Conservation (phyloP, 2,113 vertebrate genomes). For the Pollimyrus isidori region DNA sequence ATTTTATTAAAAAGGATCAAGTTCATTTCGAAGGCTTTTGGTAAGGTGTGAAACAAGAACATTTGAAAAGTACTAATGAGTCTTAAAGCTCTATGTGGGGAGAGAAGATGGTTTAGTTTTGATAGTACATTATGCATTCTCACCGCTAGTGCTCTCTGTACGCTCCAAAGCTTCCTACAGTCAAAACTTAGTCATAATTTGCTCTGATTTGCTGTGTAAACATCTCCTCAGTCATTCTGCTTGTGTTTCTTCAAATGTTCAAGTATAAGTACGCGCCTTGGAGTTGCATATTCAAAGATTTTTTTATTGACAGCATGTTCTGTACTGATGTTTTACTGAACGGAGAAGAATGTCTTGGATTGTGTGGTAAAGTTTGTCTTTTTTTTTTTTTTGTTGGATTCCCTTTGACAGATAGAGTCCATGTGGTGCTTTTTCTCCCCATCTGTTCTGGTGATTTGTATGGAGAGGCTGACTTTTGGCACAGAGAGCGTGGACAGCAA, state of each 20-base stretch:
- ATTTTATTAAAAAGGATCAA: background rate
- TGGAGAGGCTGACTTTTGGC: background rate
- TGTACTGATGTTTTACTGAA: background rate
- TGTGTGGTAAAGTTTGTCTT: background rate
- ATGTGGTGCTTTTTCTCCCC: background rate
- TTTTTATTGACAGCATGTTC: background rate
- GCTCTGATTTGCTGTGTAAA: background rate
- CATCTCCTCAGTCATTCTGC: background rate
- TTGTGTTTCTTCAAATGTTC: background rate
- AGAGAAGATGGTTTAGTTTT: background rate
- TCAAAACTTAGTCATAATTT: background rate
- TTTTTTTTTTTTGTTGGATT: constrained; percentile 14
- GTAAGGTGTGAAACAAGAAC: background rate
- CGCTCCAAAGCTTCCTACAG: background rate
- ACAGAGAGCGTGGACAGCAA: background rate
- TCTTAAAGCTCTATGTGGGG: background rate
- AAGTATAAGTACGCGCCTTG: background rate
- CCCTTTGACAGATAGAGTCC: background rate
- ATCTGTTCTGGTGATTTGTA: constrained; percentile 10
- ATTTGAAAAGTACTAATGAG: background rate
- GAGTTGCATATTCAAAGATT: background rate
- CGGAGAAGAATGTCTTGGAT: background rate
- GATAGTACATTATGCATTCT: background rate
- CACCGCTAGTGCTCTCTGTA: background rate
- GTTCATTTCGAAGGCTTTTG: background rate